Percentiles rank a stretch among this genome's conserved stretches.
These are phyloP conservation scores for Microcebus tavaratra DNA, from an alignment of 2,113 vertebrate species.

Conservation along the genomic window DNA sequence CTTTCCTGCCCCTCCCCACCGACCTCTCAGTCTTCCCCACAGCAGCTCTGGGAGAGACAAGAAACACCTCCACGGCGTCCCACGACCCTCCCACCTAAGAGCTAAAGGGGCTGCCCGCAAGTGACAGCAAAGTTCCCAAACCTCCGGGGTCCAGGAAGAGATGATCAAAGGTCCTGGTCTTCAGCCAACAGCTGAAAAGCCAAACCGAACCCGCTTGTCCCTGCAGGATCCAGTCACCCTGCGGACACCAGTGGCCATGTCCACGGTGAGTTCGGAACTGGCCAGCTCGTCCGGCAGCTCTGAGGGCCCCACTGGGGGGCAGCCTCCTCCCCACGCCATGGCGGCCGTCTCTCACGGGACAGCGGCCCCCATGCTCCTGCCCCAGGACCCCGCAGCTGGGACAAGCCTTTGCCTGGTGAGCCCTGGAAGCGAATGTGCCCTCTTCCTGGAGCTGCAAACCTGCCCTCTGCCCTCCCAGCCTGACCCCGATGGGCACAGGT, in stretches of 20 bases:
- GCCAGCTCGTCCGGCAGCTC: neutral
- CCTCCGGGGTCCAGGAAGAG: neutral
- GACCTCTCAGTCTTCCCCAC: too few species aligned
- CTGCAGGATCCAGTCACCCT: neutral
- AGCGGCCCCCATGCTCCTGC: too few species aligned
- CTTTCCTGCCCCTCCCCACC: neutral
- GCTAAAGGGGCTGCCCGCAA: neutral
- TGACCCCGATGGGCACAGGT: neutral
- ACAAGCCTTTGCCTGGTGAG: neutral
- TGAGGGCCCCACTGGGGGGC: neutral
- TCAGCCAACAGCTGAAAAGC: neutral
- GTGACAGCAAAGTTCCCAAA: neutral
- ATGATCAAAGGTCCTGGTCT: neutral
- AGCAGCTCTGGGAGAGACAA: neutral
- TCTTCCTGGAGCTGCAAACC: neutral
- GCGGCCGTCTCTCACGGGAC: neutral
- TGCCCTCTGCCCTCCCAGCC: neutral
- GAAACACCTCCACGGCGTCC: neutral
- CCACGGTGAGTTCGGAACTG: neutral
- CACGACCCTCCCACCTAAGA: rapidly evolving
- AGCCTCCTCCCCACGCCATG: too few species aligned
- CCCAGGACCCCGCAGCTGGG: neutral
- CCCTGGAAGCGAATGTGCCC: too few species aligned
- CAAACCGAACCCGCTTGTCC: neutral
- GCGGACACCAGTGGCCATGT: neutral